These are phyloP conservation scores for Anodontia alba DNA, from an alignment of 2,888 invertebrate species.

Conservation along the genomic window DNA sequence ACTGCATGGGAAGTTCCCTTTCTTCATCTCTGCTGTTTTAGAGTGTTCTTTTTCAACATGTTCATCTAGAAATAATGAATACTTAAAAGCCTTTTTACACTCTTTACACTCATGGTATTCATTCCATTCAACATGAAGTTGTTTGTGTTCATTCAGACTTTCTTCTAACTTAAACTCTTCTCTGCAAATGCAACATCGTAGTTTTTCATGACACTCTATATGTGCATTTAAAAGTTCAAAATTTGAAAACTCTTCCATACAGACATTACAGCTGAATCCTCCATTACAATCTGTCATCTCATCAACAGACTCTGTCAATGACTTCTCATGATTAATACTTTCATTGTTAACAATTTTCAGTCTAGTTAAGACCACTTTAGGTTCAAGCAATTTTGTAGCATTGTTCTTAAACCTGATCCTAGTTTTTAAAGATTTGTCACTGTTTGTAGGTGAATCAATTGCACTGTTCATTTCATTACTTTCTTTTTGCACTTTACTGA, in stretches of 20 bases:
- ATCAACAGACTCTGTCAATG: too few species aligned
- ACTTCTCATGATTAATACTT: too few species aligned
- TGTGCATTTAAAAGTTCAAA: background rate
- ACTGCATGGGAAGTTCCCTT: slow-evolving; percentile 25
- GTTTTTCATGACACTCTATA: background rate
- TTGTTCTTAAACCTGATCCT: too few species aligned
- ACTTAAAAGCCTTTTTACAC: background rate
- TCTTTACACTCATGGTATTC: background rate
- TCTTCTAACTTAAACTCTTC: background rate
- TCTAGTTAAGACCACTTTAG: too few species aligned
- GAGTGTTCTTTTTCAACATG: background rate
- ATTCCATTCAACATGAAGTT: background rate
- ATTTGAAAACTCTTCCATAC: background rate
- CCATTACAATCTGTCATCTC: too few species aligned
- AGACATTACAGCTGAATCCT: background rate
- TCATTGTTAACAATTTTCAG: too few species aligned
- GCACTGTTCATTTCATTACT: too few species aligned
- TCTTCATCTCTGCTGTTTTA: background rate
- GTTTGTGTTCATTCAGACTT: background rate
- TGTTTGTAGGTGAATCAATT: too few species aligned
- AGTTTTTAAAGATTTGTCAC: too few species aligned
- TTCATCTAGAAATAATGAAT: background rate
- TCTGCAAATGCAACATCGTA: background rate
- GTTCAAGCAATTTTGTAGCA: too few species aligned
- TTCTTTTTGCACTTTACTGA: too few species aligned